A percentile compares a stretch with the other conserved stretches of the same genome.
These are phyloP conservation scores for Andricus quercusramuli DNA, from an alignment of 2,888 invertebrate genomes.

Conservation along the genomic window DNA sequence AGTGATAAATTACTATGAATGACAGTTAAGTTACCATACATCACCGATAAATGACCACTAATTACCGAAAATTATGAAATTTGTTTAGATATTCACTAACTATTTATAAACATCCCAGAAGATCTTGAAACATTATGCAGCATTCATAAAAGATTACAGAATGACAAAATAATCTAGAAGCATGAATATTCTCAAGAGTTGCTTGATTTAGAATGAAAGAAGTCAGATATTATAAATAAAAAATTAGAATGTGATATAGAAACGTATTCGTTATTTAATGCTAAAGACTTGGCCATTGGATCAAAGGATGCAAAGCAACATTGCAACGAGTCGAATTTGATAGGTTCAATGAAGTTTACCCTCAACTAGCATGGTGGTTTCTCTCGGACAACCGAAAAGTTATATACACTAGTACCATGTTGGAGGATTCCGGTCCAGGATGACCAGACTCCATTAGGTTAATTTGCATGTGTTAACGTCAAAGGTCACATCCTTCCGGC, in stretches of 20 bases:
- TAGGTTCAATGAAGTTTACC: slow-evolving; percentile 35
- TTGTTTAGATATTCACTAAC: no score
- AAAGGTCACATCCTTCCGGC: slow-evolving; percentile 21
- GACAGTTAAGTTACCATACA: no score
- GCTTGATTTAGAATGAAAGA: no score
- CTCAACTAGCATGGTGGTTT: slow-evolving; percentile 32
- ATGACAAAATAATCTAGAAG: no score
- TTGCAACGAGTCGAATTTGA: slow-evolving; percentile 14
- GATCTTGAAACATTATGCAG: no score
- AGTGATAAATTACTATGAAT: no score
- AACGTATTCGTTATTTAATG: neutral
- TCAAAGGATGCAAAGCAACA: neutral
- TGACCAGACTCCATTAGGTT: slow-evolving; percentile 9
- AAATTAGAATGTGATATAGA: neutral
- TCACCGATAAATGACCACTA: no score
- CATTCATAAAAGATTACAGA: no score
- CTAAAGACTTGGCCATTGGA: neutral
- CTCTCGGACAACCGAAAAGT: slow-evolving; percentile 21
- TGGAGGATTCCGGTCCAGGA: neutral
- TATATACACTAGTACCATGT: slow-evolving; percentile 11
- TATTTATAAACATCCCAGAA: no score
- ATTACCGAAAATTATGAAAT: no score
- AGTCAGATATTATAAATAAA: neutral
- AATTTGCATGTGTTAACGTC: slow-evolving; percentile 38
- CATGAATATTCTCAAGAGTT: no score